phyloP scores from a whole-genome alignment of 2,888 invertebrate species.

The Drosophila affinis region DNA sequence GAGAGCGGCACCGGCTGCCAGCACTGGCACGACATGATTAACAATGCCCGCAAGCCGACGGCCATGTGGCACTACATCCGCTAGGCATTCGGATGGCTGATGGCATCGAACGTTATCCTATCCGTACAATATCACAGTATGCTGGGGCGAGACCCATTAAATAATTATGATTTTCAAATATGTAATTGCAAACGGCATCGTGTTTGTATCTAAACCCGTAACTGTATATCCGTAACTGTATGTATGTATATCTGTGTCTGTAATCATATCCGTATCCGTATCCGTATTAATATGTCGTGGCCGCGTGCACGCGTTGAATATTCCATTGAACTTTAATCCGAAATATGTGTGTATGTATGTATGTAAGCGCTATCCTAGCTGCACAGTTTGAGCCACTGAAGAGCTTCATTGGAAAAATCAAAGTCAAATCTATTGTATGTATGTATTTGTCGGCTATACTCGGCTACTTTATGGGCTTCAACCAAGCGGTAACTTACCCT shows the following conservation, averaged over 20 bases:
- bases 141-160: slow-evolving; percentile 1
- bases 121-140: background rate
- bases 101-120: background rate
- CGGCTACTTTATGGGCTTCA: background rate
- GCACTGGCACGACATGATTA: slow-evolving; percentile 95
- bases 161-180: slow-evolving; percentile 2
- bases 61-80: slow-evolving; percentile 95
- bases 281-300: background rate
- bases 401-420: slow-evolving; percentile 7
- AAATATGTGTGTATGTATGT: too few relatives aligned
- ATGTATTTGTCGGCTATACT: slow-evolving; percentile 18
- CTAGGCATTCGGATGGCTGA: slow-evolving; percentile 82
- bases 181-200: slow-evolving; percentile 5
- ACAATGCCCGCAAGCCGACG: slow-evolving; percentile 93
- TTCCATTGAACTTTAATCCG: slow-evolving; percentile 27
- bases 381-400: background rate
- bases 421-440: slow-evolving; percentile 17
- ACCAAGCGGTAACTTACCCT: slow-evolving; percentile 23
- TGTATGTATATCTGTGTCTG: slow-evolving; percentile 20
- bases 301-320: slow-evolving; percentile 9
- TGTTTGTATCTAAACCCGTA: slow-evolving; percentile 6
- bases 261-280: background rate
- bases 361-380: too few relatives aligned
- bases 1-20: slow-evolving; percentile 86
- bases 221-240: slow-evolving; percentile 6